Conservation (phyloP, 2,113 vertebrate genomes). For the Oreochromis niloticus region DNA sequence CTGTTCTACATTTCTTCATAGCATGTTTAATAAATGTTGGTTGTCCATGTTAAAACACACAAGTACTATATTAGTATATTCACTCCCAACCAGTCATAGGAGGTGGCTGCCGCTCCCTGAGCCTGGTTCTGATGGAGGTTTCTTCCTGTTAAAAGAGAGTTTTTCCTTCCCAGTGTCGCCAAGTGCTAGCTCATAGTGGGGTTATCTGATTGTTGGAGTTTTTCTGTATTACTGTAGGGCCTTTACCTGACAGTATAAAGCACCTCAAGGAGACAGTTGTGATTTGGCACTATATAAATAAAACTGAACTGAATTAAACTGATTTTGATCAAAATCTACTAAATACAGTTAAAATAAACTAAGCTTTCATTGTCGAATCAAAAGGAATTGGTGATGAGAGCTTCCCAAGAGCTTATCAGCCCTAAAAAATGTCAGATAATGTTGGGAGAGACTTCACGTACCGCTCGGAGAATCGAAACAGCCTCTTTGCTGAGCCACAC, state of each 20-base stretch:
- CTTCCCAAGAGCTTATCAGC: not conserved
- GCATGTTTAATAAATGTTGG: not conserved
- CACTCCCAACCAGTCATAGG: not conserved
- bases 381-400: not conserved
- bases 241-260: not conserved
- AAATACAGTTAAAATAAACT: not conserved
- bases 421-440: not conserved
- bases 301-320: not conserved
- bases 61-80: not conserved
- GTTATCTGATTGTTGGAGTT: not conserved
- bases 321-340: not conserved
- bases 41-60: not conserved
- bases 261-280: not conserved
- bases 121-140: not conserved
- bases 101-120: not conserved
- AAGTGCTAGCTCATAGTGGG: not conserved
- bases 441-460: constrained; percentile 50
- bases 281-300: not conserved
- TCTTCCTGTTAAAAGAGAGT: not conserved
- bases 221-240: not conserved
- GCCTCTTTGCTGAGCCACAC: constrained; percentile 99
- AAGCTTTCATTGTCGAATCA: not conserved
- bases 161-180: not conserved
- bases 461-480: constrained; percentile 94
- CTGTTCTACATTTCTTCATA: not conserved